Base-by-base conservation (phyloP, 37 sponge, comb jelly and placozoan species). In the Geodia barretti region DNA sequence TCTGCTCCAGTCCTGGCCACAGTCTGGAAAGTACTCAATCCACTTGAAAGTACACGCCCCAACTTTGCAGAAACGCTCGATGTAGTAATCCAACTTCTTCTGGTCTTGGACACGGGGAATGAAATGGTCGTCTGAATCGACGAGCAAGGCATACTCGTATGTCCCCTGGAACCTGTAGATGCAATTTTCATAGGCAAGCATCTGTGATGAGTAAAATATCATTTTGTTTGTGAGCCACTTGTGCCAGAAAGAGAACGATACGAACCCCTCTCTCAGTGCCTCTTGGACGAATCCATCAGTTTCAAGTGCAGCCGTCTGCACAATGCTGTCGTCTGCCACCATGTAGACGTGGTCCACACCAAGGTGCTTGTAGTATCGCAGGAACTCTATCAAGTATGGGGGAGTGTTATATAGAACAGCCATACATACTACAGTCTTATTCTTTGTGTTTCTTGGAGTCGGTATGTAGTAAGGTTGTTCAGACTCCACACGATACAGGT, bases 1-100 rank as follows among this genome's bases (percentile, higher is more conserved):
- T 21, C 33, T 54, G 20, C 35, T 35, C 1, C 19, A 25, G 2
- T 0, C 58, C 1, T 0, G 43, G 26, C 75, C 75, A 74, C 75
- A 74, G 20, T 74, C 75, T 1, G 75, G 75, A 26, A 59, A 74
- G 31, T 28, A 54, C 75, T 74, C 75, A 0, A 74, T 33, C 75
- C 75, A 74, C 5, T 74, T 32, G 4, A 74, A 74, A 1, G 35
- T 29, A 74, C 75, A 74, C 33, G 75, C 26, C 29, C 75, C 75
- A 30, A 26, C 33, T 30, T 74, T 26, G 4, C 75, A 74, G 60
- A 25, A 74, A 31, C 35, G 30, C 31, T 74, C 75, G 29, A 74
- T 43, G 30, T 74, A 74, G 2, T 58, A 74, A 17, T 31, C 21
- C 17, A 74, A 19, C 0, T 58, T 34, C 33, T 9, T 54, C 9